Evolutionary conservation across 2,888 invertebrate genomes (phyloP).

Genomic region (Argyra leucocephala): DNA sequence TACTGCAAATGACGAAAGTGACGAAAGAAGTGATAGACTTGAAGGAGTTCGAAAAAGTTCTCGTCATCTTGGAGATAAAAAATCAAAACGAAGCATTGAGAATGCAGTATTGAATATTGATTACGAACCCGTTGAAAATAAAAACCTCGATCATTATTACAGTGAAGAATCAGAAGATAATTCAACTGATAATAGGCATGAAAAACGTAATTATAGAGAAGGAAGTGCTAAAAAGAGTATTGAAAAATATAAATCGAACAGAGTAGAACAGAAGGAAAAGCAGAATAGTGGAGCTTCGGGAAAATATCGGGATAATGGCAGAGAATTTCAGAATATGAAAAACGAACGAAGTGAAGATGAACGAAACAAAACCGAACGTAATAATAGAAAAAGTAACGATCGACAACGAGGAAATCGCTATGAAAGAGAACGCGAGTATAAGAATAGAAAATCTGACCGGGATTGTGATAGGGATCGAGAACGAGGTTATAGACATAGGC

Average conservation of each 20-base stretch:
- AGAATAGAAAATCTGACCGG: constrained; percentile 26
- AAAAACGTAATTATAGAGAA: constrained; percentile 47
- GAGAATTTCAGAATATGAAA: constrained; percentile 32
- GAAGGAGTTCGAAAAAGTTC: constrained; percentile 15
- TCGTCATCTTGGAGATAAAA: constrained; percentile 17
- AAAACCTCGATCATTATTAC: constrained; percentile 48
- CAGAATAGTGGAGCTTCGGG: constrained; percentile 28
- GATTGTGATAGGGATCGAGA: constrained; percentile 36
- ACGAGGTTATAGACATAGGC: constrained; percentile 28
- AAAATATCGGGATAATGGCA: constrained; percentile 39
- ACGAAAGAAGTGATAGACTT: constrained; percentile 27
- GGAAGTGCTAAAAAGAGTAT: constrained; percentile 38
- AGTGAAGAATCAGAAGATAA: constrained; percentile 56
- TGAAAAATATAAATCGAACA: constrained; percentile 36
- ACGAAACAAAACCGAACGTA: constrained; percentile 20
- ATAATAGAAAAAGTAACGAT: constrained; percentile 13
- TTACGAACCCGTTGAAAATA: constrained; percentile 26
- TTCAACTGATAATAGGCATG: constrained; percentile 52
- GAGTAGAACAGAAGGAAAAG: constrained; percentile 26
- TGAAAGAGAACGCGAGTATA: constrained; percentile 21
- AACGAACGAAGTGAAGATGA: constrained; percentile 29
- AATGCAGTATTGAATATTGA: constrained; percentile 38
- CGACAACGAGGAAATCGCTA: constrained; percentile 20
- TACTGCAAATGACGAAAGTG: constrained; percentile 39
- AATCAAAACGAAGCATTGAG: constrained; percentile 31